Base-by-base conservation (phyloP, 2,797 vertebrate genomes). In the Syngnathus rostellatus region DNA sequence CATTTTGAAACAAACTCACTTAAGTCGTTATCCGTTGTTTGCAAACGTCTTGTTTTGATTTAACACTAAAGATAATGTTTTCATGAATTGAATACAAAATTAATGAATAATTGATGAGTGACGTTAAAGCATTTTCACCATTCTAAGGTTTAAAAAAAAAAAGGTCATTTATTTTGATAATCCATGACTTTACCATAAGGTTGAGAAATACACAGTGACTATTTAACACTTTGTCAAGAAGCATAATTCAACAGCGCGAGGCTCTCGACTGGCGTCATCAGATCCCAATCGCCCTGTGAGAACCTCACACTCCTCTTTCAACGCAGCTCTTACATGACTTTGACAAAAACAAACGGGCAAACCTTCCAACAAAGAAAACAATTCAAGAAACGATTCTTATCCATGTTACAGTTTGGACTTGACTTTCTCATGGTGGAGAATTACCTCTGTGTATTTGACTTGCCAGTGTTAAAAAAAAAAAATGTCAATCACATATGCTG, bases 201-300 rank as follows among this genome's bases (percentile, higher is more conserved):
- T 40, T 41, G 59, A 0, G 11, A 41, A 61, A 14, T 7, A 21
- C 10, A 19, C 37, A 19, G 14, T 38, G 55, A 8, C 31, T 14
- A 45, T 16, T 45, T 25, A 14, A 23, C 40, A 23, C 6, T 57
- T 37, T 37, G 40, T 62, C 60, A 45, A 45, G 39, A 62, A 72
- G 41, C 57, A 66, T 70, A 59, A 57, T 67, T 70, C 59, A 72
- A 63, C 54, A 71, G 43, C 16, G 66, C 25, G 69, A 23, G 17
- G 40, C 43, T 43, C 39, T 43, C 50, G 66, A 48, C 62, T 71
- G 67, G 75, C 55, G 40, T 69, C 68, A 74, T 68, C 21, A 62
- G 68, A 81, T 82, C 71, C 21, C 25, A 69, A 75, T 70, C 50
- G 66, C 57, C 53, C 50, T 65, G 62, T 74, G 69, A 71, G 76